Evolutionary conservation across 1,140 invertebrate species (phyloP), one percentile per base, ranked within the genome.

Genomic region (Halyomorpha halys): DNA sequence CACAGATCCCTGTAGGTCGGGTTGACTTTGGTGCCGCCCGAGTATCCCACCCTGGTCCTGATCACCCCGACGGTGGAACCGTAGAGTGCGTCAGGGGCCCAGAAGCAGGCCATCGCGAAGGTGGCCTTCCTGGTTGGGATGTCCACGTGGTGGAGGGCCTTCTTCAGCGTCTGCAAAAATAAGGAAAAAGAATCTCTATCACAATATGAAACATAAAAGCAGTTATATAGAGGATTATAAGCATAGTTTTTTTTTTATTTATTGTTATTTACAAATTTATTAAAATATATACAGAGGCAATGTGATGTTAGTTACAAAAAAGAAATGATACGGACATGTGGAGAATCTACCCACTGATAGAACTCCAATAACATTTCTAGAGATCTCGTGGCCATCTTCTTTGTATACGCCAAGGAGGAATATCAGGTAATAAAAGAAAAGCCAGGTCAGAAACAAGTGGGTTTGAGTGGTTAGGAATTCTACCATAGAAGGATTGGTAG

Each of bases 61-160:
- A 94, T 74, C 16, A 98, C 89, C 8, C 95, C 95, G 2, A 76
- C 78, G 39, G 85, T 85, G 47, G 84, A 87, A 3, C 94, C 94
- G 76, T 93, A 97, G 56, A 91, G 76, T 0, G 89, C 87, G 73
- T 97, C 94, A 19, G 89, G 88, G n/a, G 89, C 89, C 94, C 94
- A 97, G 75, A 98, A 98, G 75, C 94, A 97, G 51, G 91, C 91
- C 90, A 97, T 92, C 6, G 90, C 92, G 74, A 97, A 94, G 1
- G 91, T 94, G 1, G 93, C 93, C 62, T 77, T 76, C 67, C 82
- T 78, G 3, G 68, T 66, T 19, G 70, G 68, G 13, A 69, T 67
- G 34, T 71, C 61, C 44, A 71, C 47, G 61, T 70, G 59, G 59
- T 72, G 71, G n/a, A 72, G 62, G 4, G 65, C 51, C 39, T 65